Base-by-base conservation (phyloP, 2,888 invertebrate species). In the Drosophila percnosoma region DNA sequence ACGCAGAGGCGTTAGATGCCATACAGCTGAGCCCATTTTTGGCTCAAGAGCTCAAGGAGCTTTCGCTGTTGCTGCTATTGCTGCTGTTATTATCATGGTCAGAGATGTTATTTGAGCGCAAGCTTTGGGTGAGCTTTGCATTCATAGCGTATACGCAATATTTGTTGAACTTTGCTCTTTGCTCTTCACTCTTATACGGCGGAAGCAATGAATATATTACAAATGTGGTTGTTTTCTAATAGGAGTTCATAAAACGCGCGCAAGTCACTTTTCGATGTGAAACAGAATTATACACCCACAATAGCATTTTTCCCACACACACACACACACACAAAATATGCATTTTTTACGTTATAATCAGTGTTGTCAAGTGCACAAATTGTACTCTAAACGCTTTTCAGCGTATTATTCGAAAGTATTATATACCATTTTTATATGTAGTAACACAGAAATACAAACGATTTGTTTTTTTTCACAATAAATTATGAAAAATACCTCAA, bases 111-210 rank as follows among this genome's bases (percentile, higher is more conserved):
- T 36, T 57, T 57, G 61, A 71, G 71, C 57, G 52, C 45, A 67
- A 79, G 67, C 77, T 68, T 71, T 55, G 11, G 11, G 2, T 27
- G 57, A 72, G 76, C 76, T 76, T 75, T 80, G 58, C 13, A 67
- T 57, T 18, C 66, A 52, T 10, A 68, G 38, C 73, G 78, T 78
- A 78, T 78, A 80, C 78, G 81, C 77, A 80, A 80, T 80, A 67
- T 73, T 66, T 70, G 21, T 11, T 65, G n/a, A 75, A 68, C 59
- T 68, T 67, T 59, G 51, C 55, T 67, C 75, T 65, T 51, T 31
- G 27, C 62, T 49, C 29, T n/a, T 29, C 27, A 42, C 21, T 21
- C 62, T 77, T 62, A 55, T 68, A 68, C 68, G n/a, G 4, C 10
- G 29, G 51, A 15, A 38, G 27, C 55, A 13, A 8, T 38, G 55